phyloP scores from a whole-genome alignment of 2,113 vertebrate genomes.

The Barbus barbus region DNA sequence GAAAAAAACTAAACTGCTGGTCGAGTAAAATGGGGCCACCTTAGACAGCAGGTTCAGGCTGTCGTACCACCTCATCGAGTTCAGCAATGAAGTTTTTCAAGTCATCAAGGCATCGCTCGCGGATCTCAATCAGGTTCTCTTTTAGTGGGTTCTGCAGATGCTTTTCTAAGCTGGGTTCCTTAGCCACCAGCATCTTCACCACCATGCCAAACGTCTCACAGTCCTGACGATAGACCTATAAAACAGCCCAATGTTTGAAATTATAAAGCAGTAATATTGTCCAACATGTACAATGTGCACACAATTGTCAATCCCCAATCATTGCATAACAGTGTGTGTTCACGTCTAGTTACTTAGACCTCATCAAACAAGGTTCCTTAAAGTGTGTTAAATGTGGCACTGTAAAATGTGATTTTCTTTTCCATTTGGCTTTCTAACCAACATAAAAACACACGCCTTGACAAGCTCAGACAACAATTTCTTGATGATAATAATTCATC shows the following conservation, averaged over 20 bases:
- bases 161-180: conserved; percentile 93
- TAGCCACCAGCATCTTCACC: conserved; percentile 98
- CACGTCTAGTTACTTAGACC: not conserved
- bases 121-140: conserved; percentile 95
- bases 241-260: not conserved
- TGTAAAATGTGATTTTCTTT: not conserved
- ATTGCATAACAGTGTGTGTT: not conserved
- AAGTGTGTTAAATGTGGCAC: not conserved
- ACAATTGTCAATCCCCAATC: not conserved
- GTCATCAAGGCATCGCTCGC: conserved; percentile 94
- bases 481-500: not conserved
- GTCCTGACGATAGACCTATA: conserved; percentile 92
- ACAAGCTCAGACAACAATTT: not conserved
- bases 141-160: conserved; percentile 90
- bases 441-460: not conserved
- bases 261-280: not conserved
- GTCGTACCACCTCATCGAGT: conserved; percentile 81
- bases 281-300: not conserved
- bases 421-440: not conserved
- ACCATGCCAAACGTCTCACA: conserved; percentile 98
- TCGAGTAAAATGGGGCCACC: not conserved
- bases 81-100: conserved; percentile 90
- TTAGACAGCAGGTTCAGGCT: conserved; percentile 63
- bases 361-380: no score
- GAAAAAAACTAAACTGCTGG: not conserved